Base-by-base conservation (phyloP, 2,888 invertebrate genomes). In the Drosophila helvetica region DNA sequence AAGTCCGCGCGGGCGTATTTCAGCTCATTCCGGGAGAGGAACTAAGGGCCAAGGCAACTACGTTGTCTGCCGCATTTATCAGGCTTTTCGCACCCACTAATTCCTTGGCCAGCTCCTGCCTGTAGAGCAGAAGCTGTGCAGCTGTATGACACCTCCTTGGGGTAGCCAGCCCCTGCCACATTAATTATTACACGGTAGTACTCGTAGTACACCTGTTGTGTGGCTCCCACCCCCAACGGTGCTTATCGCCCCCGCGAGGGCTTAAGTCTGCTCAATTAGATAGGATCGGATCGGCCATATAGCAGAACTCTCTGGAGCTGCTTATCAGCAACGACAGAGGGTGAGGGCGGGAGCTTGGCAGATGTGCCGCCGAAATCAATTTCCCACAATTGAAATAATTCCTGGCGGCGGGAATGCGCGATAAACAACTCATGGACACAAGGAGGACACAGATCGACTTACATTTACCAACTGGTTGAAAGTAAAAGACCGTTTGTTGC, bases 291-390 rank as follows among this genome's bases (percentile, higher is more conserved):
- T 30, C 30, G 10, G 7, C n/a, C 25, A 10, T 30, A 10, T 3
- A 10, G 10, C 3, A 30, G 33, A n/a, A 38, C 15, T 7, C n/a
- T n/a, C 15, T 38, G 6, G 38, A 38, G 43, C 51, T 57, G 58
- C 45, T 77, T 80, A 80, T 80, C 80, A 58, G 30, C 9, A 18
- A 6, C 12, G 38, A 33, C 10, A 4, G 15, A 2, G 12, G 33
- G 33, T 33, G 38, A 15, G 15, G 38, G 0, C 22, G 38, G 15
- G 15, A 15, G 33, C 27, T 17, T 42, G 74, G 65, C 83, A 83
- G 74, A 81, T 83, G 83, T 75, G 50, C 46, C 72, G 58, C 69
- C 69, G 55, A 55, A 80, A 73, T 80, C 69, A 79, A 83, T 79
- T 83, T 83, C 83, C 83, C 83, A 83, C 74, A 6, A 45, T 18